phyloP scores from a whole-genome alignment of 2,113 vertebrate species.

The Xerus inauris region DNA sequence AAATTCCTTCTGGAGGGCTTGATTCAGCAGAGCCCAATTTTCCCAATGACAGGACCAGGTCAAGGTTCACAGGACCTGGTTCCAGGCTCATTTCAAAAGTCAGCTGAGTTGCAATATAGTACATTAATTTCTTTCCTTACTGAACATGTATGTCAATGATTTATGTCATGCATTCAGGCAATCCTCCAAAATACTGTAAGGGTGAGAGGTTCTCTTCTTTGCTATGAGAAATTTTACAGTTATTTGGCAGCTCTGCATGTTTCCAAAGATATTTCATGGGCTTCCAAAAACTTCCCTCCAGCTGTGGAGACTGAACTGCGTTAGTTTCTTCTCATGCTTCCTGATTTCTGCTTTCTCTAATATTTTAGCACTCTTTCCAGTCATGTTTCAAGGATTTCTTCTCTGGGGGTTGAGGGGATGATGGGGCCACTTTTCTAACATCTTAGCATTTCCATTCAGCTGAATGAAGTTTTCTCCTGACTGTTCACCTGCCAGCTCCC shows the following conservation, averaged over 20 bases:
- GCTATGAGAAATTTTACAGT: background rate
- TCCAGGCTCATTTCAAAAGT: background rate
- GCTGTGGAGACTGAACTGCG: fast-evolving
- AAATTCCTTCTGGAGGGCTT: background rate
- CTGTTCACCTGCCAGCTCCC: background rate
- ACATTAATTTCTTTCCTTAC: background rate
- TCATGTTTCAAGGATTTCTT: background rate
- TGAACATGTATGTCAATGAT: background rate
- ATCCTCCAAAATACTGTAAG: background rate
- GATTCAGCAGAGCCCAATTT: background rate
- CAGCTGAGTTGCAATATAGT: background rate
- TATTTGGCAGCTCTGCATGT: background rate
- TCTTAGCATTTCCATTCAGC: background rate
- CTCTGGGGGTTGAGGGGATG: no score
- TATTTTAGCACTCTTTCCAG: background rate
- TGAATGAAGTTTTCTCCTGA: background rate
- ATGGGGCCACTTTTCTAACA: background rate
- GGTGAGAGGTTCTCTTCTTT: background rate
- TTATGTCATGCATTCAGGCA: background rate
- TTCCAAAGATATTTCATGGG: background rate
- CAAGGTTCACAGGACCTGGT: background rate
- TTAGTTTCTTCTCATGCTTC: background rate
- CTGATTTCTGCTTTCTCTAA: background rate
- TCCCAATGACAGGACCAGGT: background rate
- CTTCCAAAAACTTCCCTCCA: background rate